phyloP scores from a whole-genome alignment of 1,140 invertebrate genomes.

The Bilobella aurantiaca region DNA sequence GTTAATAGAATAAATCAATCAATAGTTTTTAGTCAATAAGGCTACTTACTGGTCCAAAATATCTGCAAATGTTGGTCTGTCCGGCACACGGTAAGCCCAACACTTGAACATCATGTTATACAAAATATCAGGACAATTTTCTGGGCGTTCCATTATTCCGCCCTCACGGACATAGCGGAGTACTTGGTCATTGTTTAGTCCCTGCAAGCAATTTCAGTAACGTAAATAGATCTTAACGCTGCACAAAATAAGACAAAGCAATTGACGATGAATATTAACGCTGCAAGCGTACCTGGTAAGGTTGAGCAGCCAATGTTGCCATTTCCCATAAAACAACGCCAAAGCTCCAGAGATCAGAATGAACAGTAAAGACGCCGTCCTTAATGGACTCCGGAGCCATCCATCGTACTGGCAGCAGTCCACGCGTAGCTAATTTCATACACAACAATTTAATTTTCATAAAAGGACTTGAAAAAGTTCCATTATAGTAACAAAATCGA shows the following conservation, averaged over 20 bases:
- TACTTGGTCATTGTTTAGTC: constrained; percentile 51
- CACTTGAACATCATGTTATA: constrained; percentile 79
- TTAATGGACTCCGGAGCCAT: constrained; percentile 38
- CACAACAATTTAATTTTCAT: too few species aligned
- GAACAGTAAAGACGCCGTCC: constrained; percentile 35
- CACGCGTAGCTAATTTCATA: not conserved
- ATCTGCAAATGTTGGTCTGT: constrained; percentile 71
- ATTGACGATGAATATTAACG: not conserved
- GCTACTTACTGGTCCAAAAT: constrained; percentile 51
- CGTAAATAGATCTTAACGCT: too few species aligned
- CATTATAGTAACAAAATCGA: too few species aligned
- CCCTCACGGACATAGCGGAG: constrained; percentile 77
- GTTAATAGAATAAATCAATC: constrained; percentile 17
- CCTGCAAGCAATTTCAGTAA: not conserved
- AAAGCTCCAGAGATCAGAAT: constrained; percentile 38
- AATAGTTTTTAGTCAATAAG: too few species aligned
- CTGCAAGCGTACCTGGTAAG: constrained; percentile 3
- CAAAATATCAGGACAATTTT: constrained; percentile 82
- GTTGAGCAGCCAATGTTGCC: constrained; percentile 34
- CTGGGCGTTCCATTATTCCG: constrained; percentile 81
- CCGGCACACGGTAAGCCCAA: constrained; percentile 67
- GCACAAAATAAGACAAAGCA: not conserved
- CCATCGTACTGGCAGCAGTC: constrained; percentile 32
- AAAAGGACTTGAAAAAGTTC: too few species aligned
- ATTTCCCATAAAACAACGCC: constrained; percentile 41